These are phyloP conservation scores for Vulpes vulpes DNA, from an alignment of 2,113 vertebrate genomes.

Conservation along the genomic window DNA sequence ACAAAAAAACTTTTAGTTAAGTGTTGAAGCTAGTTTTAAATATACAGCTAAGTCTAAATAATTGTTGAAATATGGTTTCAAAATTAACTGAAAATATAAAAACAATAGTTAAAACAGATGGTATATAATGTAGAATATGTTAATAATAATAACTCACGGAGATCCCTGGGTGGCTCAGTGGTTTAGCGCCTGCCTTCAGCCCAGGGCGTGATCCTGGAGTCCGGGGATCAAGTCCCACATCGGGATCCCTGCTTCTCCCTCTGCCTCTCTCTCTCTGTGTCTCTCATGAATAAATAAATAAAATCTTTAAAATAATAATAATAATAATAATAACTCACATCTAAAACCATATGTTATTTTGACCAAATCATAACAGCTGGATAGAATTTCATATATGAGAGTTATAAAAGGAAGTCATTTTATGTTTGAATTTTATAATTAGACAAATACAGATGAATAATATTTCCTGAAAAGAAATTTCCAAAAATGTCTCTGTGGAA, in stretches of 20 bases:
- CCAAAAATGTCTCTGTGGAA: not conserved
- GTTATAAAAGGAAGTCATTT: not conserved
- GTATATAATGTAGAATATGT: not conserved
- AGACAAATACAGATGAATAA: not conserved
- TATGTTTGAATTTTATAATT: not conserved
- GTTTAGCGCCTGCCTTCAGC: too few species aligned
- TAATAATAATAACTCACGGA: not conserved
- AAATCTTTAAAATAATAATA: not conserved
- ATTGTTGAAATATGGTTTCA: not conserved
- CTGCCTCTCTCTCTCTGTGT: too few species aligned
- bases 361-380: not conserved
- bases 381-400: not conserved
- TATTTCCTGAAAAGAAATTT: not conserved
- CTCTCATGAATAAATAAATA: too few species aligned
- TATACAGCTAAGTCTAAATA: not conserved
- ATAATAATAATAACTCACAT: constrained; percentile 4
- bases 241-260: too few species aligned
- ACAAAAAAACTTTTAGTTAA: not conserved
- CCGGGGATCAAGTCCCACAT: too few species aligned
- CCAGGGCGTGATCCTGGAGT: too few species aligned
- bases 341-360: not conserved
- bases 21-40: not conserved
- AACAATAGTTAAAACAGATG: not conserved
- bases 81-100: constrained; percentile 26
- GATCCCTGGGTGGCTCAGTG: too few species aligned